Evolutionary conservation across 1,140 invertebrate species (phyloP).

Genomic region (Homarus americanus): DNA sequence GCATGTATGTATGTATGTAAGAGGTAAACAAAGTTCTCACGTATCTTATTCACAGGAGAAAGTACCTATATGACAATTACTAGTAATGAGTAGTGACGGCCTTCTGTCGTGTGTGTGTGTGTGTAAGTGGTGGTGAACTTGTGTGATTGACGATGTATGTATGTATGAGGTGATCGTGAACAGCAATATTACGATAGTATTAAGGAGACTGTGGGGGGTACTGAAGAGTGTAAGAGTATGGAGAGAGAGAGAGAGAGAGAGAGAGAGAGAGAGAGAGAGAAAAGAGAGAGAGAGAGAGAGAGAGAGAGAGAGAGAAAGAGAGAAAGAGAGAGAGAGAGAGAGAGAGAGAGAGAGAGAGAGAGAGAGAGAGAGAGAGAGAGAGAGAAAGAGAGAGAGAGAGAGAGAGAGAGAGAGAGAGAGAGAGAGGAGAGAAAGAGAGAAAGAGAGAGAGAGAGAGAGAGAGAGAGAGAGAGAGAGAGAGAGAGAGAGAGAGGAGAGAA

Average conservation of each 20-base stretch:
- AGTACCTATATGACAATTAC: no score
- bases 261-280: background rate
- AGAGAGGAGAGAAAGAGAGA: background rate
- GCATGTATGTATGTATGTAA: no score
- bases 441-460: background rate
- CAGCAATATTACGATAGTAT: no score
- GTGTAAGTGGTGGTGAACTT: no score
- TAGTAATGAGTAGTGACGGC: no score
- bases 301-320: background rate
- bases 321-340: background rate
- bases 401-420: background rate
- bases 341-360: background rate
- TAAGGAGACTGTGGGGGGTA: no score
- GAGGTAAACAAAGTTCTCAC: no score
- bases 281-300: background rate
- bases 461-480: background rate
- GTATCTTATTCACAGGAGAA: no score
- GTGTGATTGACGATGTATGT: no score
- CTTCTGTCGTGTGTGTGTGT: no score
- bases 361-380: background rate
- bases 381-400: background rate
- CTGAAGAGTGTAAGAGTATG: background rate
- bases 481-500: background rate
- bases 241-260: no score
- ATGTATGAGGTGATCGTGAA: no score